A percentile compares a stretch with the other conserved stretches of the same genome.
phyloP scores from a whole-genome alignment of 1,140 invertebrate species.

The Bursaphelenchus mucronatus region DNA sequence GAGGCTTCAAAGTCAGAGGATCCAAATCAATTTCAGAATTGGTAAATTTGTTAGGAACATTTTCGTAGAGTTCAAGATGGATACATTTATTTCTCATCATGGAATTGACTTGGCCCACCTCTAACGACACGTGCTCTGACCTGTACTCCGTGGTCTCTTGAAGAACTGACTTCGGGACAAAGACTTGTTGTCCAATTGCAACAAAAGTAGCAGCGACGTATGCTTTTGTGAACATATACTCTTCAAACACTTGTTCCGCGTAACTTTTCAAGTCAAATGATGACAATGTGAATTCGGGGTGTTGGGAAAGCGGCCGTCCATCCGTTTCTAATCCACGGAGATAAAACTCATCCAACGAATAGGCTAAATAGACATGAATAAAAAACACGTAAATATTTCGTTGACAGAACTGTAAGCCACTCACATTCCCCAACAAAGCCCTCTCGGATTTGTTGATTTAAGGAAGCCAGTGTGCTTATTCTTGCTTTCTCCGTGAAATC shows the following conservation, averaged over 20 bases:
- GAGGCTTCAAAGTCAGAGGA: background rate
- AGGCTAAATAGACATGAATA: no score
- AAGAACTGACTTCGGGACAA: slow-evolving; percentile 16
- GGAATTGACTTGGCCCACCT: slow-evolving; percentile 37
- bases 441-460: slow-evolving; percentile 10
- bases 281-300: slow-evolving; percentile 20
- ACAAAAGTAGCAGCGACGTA: slow-evolving; percentile 30
- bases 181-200: background rate
- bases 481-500: slow-evolving; percentile 17
- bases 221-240: slow-evolving; percentile 45
- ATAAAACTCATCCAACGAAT: slow-evolving; percentile 11
- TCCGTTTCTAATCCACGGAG: slow-evolving; percentile 2
- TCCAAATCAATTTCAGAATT: background rate
- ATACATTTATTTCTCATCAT: slow-evolving; percentile 13
- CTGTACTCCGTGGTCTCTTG: slow-evolving; percentile 31
- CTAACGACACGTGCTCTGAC: slow-evolving; percentile 33
- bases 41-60: slow-evolving; percentile 13
- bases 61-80: slow-evolving; percentile 16
- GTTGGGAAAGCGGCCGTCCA: slow-evolving; percentile 12
- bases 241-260: slow-evolving; percentile 25
- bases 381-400: no score
- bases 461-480: slow-evolving; percentile 9
- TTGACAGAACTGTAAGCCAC: background rate
- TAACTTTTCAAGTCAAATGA: slow-evolving; percentile 31
- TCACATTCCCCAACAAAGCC: slow-evolving; percentile 3